Percentiles rank a stretch among this genome's conserved stretches.
These are phyloP conservation scores for Notarius quadriscutis DNA, from an alignment of 2,113 vertebrate genomes.

Conservation along the genomic window DNA sequence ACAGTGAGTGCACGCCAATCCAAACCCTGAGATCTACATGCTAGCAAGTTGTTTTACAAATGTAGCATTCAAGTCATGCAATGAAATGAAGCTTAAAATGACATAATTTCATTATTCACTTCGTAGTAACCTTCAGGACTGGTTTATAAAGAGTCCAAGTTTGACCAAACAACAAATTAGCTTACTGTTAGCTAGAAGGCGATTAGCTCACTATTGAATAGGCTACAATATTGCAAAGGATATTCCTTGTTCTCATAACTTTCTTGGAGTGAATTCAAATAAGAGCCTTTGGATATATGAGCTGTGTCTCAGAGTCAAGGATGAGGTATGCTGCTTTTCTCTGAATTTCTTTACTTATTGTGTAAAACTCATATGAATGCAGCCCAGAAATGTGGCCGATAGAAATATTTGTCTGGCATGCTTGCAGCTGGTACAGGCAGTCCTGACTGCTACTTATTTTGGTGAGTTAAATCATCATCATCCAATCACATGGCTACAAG, in stretches of 20 bases:
- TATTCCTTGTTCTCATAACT: not conserved
- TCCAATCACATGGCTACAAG: too few relatives aligned
- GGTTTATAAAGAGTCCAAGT: not conserved
- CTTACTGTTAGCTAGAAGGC: not conserved
- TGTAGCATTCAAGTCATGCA: not conserved
- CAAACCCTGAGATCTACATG: not conserved
- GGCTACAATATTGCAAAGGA: not conserved
- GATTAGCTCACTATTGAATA: not conserved
- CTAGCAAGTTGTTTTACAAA: not conserved
- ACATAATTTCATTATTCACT: not conserved
- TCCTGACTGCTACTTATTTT: too few relatives aligned
- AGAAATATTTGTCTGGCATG: too few relatives aligned
- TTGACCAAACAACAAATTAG: not conserved
- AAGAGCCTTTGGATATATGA: not conserved
- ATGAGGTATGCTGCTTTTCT: not conserved
- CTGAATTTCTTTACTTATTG: not conserved
- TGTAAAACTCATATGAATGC: not conserved
- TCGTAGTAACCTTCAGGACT: not conserved
- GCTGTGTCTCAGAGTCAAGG: not conserved
- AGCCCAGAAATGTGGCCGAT: not conserved
- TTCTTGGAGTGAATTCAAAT: not conserved
- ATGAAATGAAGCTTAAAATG: not conserved
- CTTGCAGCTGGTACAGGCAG: too few relatives aligned
- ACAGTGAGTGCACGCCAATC: not conserved
- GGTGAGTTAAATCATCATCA: too few relatives aligned